Conservation (phyloP, 2,888 invertebrate species). For the Sericinus montela region DNA sequence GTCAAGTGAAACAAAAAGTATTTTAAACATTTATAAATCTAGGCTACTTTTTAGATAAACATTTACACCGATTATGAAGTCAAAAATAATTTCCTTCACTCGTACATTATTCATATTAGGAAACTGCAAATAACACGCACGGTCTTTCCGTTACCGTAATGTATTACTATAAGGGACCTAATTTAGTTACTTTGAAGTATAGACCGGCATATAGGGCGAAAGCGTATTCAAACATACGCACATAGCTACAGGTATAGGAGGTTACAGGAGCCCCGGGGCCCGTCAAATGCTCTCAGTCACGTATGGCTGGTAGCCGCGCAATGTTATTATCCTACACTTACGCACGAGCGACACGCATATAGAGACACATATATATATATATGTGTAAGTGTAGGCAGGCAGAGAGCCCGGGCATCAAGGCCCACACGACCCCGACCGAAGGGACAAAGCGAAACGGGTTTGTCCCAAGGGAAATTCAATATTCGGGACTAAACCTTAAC, state of each 20-base stretch:
- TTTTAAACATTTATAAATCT: too few relatives aligned
- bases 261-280: conserved; percentile 61
- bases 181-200: conserved; percentile 69
- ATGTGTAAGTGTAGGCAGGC: conserved; percentile 35
- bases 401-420: conserved; percentile 69
- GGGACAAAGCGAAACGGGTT: conserved; percentile 80
- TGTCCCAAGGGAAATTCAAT: conserved; percentile 81
- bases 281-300: conserved; percentile 73
- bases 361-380: conserved; percentile 27
- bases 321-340: conserved; percentile 77
- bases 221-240: conserved; percentile 49
- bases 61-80: too few relatives aligned
- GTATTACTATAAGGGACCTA: conserved; percentile 69
- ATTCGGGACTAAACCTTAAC: conserved; percentile 80
- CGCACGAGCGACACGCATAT: conserved; percentile 56
- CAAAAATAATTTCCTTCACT: too few relatives aligned
- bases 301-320: conserved; percentile 68
- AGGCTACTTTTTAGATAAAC: too few relatives aligned
- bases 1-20: too few relatives aligned
- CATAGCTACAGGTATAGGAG: conserved; percentile 26
- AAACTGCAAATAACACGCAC: conserved; percentile 26
- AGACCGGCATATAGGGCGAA: conserved; percentile 53
- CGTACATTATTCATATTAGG: too few relatives aligned
- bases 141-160: neutral
- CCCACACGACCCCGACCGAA: conserved; percentile 76